A percentile compares a stretch with the other conserved stretches of the same genome.
phyloP scores from a whole-genome alignment of 2,888 invertebrate genomes.

The Tenthredo mesomela region DNA sequence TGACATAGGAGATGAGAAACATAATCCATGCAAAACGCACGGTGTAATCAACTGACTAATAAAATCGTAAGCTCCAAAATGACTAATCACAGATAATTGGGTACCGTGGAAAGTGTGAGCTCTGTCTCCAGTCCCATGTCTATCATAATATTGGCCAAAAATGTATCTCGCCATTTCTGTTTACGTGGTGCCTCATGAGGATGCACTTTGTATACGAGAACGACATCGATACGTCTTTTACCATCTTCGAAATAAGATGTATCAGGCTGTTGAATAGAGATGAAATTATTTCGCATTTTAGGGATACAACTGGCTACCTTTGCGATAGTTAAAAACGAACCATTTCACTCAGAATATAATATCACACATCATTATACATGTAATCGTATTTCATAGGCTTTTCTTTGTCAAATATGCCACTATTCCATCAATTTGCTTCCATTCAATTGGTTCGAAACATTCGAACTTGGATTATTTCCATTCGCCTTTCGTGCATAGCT shows the following conservation, averaged over 20 bases:
- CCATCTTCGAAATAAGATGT: constrained; percentile 45
- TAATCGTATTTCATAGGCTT: neutral
- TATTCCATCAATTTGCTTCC: too few species aligned
- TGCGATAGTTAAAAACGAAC: constrained; percentile 15
- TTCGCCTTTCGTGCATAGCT: neutral
- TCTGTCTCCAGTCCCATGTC: constrained; percentile 44
- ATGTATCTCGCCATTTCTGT: constrained; percentile 48
- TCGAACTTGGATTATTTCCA: constrained; percentile 15
- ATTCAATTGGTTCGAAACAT: constrained; percentile 28
- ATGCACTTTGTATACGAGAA: constrained; percentile 43
- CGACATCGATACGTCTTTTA: constrained; percentile 38
- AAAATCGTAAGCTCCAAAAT: neutral
- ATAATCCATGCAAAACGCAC: neutral
- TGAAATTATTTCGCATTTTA: neutral
- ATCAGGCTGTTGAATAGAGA: constrained; percentile 20
- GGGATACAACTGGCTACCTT: neutral
- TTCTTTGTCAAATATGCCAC: neutral
- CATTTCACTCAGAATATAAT: neutral
- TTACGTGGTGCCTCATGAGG: constrained; percentile 9
- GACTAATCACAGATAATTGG: neutral
- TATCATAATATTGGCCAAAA: constrained; percentile 42
- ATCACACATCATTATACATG: neutral
- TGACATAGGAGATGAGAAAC: neutral
- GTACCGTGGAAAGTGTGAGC: constrained; percentile 40
- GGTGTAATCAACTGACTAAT: neutral